Evolutionary conservation across 1,140 invertebrate species (phyloP).

Genomic region (Philopotamus ludificatus): DNA sequence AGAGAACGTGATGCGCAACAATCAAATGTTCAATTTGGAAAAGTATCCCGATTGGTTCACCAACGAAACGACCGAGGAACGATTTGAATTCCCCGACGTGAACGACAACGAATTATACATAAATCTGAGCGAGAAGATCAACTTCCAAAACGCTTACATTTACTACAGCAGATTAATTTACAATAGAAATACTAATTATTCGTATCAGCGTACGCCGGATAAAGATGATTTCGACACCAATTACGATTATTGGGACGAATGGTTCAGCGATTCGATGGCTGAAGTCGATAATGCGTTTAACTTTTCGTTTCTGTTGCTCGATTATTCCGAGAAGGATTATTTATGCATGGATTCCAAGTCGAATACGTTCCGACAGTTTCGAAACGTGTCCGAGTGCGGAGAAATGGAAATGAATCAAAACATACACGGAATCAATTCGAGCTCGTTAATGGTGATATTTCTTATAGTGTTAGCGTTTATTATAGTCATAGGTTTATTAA

Average conservation of each 20-base stretch:
- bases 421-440: neutral
- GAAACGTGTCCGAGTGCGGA: slow-evolving; percentile 42
- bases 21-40: slow-evolving; percentile 25
- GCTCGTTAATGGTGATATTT: slow-evolving; percentile 34
- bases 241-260: neutral
- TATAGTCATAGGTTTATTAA: slow-evolving; percentile 43
- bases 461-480: slow-evolving; percentile 45
- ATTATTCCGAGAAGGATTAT: slow-evolving; percentile 45
- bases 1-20: slow-evolving; percentile 48
- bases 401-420: slow-evolving; percentile 9
- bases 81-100: neutral
- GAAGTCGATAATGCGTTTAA: slow-evolving; percentile 8
- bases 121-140: slow-evolving; percentile 18
- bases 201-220: neutral
- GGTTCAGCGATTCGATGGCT: neutral
- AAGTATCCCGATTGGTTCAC: slow-evolving; percentile 22
- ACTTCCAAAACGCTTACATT: slow-evolving; percentile 30
- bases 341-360: slow-evolving; percentile 44
- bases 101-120: slow-evolving; percentile 1
- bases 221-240: too few species aligned
- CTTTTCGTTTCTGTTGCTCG: slow-evolving; percentile 44
- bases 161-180: slow-evolving; percentile 26
- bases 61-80: slow-evolving; percentile 5
- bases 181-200: slow-evolving; percentile 4
- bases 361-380: slow-evolving; percentile 33